A percentile compares a stretch with the other conserved stretches of the same genome.
Conservation (phyloP, 2,888 invertebrate genomes). For the Dinocampus coccinellae region DNA sequence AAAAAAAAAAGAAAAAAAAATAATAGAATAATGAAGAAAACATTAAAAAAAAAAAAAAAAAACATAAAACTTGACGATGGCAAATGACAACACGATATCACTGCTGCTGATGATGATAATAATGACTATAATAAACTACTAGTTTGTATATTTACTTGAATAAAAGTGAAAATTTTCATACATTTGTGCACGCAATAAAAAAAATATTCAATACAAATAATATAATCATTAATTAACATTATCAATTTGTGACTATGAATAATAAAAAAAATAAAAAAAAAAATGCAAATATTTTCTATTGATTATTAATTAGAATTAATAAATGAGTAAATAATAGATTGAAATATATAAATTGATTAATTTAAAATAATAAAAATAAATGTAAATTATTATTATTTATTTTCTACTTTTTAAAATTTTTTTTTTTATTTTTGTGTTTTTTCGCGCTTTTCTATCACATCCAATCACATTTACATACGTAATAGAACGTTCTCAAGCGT, state of each 20-base stretch:
- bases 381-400: no score
- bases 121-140: not conserved
- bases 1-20: not conserved
- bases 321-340: no score
- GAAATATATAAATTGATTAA: no score
- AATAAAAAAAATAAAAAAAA: no score
- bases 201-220: not conserved
- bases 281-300: no score
- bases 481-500: not conserved
- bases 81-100: no score
- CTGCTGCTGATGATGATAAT: not conserved
- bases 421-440: not conserved
- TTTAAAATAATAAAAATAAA: no score
- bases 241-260: not conserved
- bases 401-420: no score
- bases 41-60: not conserved
- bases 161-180: slow-evolving; percentile 19
- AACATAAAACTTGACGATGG: not conserved
- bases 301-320: not conserved
- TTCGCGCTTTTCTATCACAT: not conserved
- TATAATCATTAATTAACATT: not conserved
- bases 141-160: not conserved
- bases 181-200: not conserved
- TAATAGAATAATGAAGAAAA: no score
- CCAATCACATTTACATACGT: not conserved